Base-by-base conservation (phyloP, 2,888 invertebrate genomes). In the Dascillus cervinus region DNA sequence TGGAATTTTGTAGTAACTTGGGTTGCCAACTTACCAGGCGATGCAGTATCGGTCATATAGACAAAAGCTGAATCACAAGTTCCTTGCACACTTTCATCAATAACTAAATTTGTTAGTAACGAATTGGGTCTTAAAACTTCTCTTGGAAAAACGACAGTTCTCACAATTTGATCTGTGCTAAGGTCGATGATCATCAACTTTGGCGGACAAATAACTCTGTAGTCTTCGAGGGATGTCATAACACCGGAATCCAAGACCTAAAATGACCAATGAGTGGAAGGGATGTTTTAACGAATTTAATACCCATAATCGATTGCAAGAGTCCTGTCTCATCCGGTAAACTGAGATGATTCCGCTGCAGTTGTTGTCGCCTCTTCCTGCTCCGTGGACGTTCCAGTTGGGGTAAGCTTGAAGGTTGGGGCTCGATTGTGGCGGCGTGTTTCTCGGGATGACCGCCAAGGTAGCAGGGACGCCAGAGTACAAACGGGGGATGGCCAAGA, bases 171-270 rank as follows among this genome's bases (percentile, higher is more conserved):
- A 57, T 86, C 80, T 1, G 82, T 84, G 29, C 72, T 71, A 54
- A 86, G 69, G 54, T 89, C 85, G 46, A 88, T 83, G 32, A 88
- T 77, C 31, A 87, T 71, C 29, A 88, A 71, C 65, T 88, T 88
- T 3, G 88, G 88, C 1, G 82, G 82, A 53, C 88, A 89, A 8
- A 73, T 69, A 6, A 70, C 61, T 27, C 66, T 70, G 50, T 76
- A 80, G 54, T 82, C 77, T 34, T 80, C 81, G 29, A 83, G 58
- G 3, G 81, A 81, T 47, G 79, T 79, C 56, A 75, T 71, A 9
- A 83, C 72, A 0, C 84, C 88, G 2, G 85, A 78, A 63, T 89
- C 88, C 33, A 88, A 64, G 1, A 82, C 79, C 88, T 88, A 81
- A 2, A 84, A 66, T 2, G n/a, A n/a, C n/a, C n/a, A n/a, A n/a